Conservation (phyloP, 2,113 vertebrate genomes). For the Cepphus grylle region DNA sequence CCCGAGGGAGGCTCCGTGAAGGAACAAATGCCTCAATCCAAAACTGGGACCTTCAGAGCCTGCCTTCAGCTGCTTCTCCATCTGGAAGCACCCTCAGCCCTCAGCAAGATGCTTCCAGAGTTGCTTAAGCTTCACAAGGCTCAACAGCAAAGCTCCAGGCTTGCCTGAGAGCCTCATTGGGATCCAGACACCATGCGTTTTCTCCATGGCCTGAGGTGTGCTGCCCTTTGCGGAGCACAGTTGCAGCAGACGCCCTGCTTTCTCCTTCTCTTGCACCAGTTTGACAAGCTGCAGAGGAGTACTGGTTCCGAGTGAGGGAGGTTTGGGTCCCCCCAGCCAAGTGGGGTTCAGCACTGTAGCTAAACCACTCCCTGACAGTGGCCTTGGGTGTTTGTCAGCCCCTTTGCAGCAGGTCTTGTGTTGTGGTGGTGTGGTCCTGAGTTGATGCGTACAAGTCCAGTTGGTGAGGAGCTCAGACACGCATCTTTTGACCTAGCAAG, state of each 20-base stretch:
- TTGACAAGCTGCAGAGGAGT: background rate
- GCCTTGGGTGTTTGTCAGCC: background rate
- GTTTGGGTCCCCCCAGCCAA: background rate
- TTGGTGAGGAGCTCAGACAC: background rate
- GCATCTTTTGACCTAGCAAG: background rate
- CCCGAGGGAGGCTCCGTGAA: background rate
- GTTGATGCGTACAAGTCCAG: background rate
- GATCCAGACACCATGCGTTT: fast-evolving
- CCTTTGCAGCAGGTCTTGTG: background rate
- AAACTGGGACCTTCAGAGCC: background rate
- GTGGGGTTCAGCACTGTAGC: background rate
- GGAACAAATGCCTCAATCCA: background rate
- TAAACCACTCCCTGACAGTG: background rate
- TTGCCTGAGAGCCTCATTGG: background rate
- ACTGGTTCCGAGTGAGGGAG: background rate
- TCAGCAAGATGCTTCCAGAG: background rate
- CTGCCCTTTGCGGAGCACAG: background rate
- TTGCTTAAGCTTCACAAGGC: background rate
- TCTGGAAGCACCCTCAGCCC: background rate
- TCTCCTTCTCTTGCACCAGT: background rate
- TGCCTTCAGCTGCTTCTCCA: background rate
- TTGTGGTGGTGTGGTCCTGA: background rate
- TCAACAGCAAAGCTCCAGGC: background rate
- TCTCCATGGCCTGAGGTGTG: background rate
- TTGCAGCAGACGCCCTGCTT: fast-evolving